Evolutionary conservation across 2,888 invertebrate species (phyloP), one percentile per base, ranked within the genome.

Genomic region (Rhopalosiphum nymphaeae): DNA sequence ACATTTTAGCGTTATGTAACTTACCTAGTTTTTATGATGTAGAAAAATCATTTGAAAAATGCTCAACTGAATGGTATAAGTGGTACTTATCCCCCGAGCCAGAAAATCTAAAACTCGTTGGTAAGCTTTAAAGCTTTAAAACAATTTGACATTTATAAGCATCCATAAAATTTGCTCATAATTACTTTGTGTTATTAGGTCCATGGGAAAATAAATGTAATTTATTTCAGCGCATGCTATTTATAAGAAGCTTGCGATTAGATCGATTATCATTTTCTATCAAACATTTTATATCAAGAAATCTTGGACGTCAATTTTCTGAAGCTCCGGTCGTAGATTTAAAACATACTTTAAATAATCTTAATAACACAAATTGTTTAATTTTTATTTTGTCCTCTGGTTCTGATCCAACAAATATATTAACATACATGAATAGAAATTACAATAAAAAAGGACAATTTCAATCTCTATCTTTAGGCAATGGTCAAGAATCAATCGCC

Each of bases 301-400:
- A 98, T 95, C 96, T 99, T 88, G 98, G 99, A 0, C 96, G 97
- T 0, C 98, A 98, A 95, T 99, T 97, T 96, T 97, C 97, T 44
- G 98, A 98, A 95, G 97, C 98, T 0, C 96, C 98, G 95, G 97
- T 97, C 9, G 97, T 98, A 29, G 97, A 98, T 87, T 98, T 99
- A 95, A 97, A 97, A 3, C 98, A 98, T 95, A 98, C 99, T 0
- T 99, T 97, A 95, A 97, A 98, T 95, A 99, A 99, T 96, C 97
- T 98, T 57, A 98, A 97, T 95, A 97, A 97, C 7, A 97, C 97
- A 16, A 99, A 98, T 0, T 98, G 99, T 0, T 97, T 98, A 95
- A 99, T 99, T 96, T 99, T 99, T 96, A 99, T 99, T 95, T 96
- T 99, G 7, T 99, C 99, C 0, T 97, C 99, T 0, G 99, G 99